Conservation (phyloP, 2,888 invertebrate species). For the Leucoptera coffeella region DNA sequence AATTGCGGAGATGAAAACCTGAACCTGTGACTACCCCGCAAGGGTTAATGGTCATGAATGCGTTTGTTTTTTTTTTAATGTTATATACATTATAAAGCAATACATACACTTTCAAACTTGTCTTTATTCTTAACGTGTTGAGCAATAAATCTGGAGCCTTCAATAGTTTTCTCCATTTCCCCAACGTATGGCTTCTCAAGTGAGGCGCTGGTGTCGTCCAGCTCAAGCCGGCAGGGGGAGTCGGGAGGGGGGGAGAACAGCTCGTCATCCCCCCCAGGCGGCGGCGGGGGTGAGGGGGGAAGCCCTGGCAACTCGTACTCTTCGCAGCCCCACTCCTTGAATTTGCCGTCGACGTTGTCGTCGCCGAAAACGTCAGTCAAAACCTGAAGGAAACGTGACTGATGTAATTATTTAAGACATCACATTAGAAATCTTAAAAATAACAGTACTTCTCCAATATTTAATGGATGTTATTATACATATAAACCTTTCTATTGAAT, state of each 20-base stretch:
- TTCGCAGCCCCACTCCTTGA: conserved; percentile 51
- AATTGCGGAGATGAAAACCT: no score
- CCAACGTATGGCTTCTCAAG: conserved; percentile 76
- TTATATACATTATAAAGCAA: no score
- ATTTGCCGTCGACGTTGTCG: conserved; percentile 45
- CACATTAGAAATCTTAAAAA: no score
- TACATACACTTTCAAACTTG: conserved; percentile 87
- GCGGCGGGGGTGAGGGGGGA: conserved; percentile 65
- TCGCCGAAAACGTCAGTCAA: conserved; percentile 73
- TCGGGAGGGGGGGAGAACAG: conserved; percentile 74
- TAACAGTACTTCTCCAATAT: no score
- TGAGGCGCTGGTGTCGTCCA: conserved; percentile 66
- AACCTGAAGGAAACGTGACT: conserved; percentile 49
- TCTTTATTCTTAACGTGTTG: conserved; percentile 94
- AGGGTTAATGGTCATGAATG: no score
- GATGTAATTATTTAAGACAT: no score
- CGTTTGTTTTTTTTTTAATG: no score
- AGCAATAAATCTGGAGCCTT: conserved; percentile 89
- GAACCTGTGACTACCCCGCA: no score
- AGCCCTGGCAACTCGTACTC: conserved; percentile 72
- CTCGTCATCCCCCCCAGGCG: conserved; percentile 77
- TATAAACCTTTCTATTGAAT: no score
- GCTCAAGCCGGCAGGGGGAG: conserved; percentile 53
- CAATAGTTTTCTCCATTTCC: conserved; percentile 88
- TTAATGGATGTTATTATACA: no score